Percentiles rank a stretch among this genome's conserved stretches.
Evolutionary conservation across 1,140 invertebrate genomes (phyloP).

Genomic region (Phortica variegata): DNA sequence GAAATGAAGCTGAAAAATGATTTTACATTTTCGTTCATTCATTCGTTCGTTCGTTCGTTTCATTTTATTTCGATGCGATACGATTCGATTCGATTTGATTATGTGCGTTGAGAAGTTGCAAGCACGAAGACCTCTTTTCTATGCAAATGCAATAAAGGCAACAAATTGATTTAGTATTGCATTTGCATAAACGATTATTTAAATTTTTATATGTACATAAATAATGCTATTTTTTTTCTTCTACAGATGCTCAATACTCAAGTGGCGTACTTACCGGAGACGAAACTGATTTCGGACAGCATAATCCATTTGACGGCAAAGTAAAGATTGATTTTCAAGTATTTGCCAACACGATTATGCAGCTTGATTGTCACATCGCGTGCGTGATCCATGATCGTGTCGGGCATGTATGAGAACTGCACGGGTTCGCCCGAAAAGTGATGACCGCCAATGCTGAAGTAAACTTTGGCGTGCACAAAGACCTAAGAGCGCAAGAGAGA

Average conservation of each 20-base stretch:
- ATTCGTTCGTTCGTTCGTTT: background rate
- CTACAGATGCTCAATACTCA: background rate
- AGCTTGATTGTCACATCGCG: slow-evolving; percentile 81
- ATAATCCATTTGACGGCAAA: slow-evolving; percentile 86
- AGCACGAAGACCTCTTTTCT: slow-evolving; percentile 9
- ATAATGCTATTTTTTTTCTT: background rate
- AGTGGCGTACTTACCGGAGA: slow-evolving; percentile 65
- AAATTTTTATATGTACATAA: background rate
- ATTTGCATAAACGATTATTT: background rate
- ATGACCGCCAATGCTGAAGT: slow-evolving; percentile 75
- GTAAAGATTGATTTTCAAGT: slow-evolving; percentile 78
- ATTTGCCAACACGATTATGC: slow-evolving; percentile 73
- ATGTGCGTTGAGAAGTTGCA: too few relatives aligned
- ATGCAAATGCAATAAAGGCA: slow-evolving; percentile 35
- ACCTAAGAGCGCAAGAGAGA: too few relatives aligned
- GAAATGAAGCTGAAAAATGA: slow-evolving; percentile 56
- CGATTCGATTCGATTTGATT: too few relatives aligned
- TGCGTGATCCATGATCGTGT: slow-evolving; percentile 76
- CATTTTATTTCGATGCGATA: slow-evolving; percentile 1
- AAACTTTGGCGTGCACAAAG: slow-evolving; percentile 68
- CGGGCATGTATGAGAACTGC: slow-evolving; percentile 71
- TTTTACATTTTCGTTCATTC: slow-evolving; percentile 33
- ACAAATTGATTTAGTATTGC: slow-evolving; percentile 12
- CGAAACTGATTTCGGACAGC: slow-evolving; percentile 82
- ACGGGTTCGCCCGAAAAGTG: slow-evolving; percentile 65